A percentile compares a stretch with the other conserved stretches of the same genome.
These are phyloP conservation scores for Diplosoma virens DNA, from an alignment of 23 tunicate genomes.

Conservation along the genomic window DNA sequence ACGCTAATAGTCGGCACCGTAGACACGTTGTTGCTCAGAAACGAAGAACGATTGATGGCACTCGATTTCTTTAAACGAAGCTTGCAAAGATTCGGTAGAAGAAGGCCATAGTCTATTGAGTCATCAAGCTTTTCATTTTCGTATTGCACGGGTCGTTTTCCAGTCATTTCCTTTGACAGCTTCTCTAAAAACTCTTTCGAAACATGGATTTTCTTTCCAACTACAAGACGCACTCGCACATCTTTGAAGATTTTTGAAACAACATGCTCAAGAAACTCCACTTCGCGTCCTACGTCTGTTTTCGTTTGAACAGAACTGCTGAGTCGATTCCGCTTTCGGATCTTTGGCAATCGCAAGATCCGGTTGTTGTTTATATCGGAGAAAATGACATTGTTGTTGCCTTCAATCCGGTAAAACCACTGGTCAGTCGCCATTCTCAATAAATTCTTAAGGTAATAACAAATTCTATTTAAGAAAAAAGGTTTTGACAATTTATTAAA, in stretches of 20 bases:
- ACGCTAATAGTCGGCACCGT: conserved; percentile 41
- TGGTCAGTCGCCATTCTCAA: too few species aligned
- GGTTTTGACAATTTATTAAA: too few species aligned
- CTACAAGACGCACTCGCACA: conserved; percentile 12
- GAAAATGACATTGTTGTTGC: conserved; percentile 53
- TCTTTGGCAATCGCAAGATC: conserved; percentile 38
- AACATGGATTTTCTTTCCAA: conserved; percentile 21
- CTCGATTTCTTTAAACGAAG: neutral
- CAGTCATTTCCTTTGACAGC: conserved; percentile 12
- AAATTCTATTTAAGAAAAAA: too few species aligned
- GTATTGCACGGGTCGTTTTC: conserved; percentile 19
- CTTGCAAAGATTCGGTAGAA: conserved; percentile 51
- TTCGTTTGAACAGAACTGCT: neutral
- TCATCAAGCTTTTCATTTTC: conserved; percentile 29
- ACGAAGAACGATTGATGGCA: neutral
- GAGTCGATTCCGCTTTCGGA: neutral
- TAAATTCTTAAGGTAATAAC: too few species aligned
- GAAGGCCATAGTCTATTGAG: conserved; percentile 19
- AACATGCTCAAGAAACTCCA: conserved; percentile 53
- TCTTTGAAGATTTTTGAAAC: conserved; percentile 35
- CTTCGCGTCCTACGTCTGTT: conserved; percentile 5
- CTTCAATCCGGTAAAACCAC: conserved; percentile 51
- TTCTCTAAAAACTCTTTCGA: conserved; percentile 18
- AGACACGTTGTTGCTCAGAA: too few species aligned
- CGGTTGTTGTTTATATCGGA: conserved; percentile 9